Conservation (phyloP, 2,888 invertebrate genomes). For the Dynastes tityus region DNA sequence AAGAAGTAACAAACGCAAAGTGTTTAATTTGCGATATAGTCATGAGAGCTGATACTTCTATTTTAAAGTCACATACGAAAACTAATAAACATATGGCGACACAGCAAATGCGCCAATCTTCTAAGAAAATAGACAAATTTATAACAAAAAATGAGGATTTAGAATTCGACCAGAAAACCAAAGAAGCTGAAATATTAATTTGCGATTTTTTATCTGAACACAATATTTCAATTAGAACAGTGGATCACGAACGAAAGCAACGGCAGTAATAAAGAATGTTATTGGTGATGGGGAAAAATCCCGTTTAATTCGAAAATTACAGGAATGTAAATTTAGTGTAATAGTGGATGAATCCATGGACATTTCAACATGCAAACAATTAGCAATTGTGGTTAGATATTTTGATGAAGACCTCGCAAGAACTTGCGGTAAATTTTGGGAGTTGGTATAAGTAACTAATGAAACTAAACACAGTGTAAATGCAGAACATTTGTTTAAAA, state of each 20-base stretch:
- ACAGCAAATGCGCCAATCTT: too few relatives aligned
- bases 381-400: constrained; percentile 47
- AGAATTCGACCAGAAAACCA: neutral
- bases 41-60: too few relatives aligned
- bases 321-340: constrained; percentile 56
- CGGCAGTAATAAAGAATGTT: neutral
- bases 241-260: constrained; percentile 53
- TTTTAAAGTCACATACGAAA: too few relatives aligned
- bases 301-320: constrained; percentile 54
- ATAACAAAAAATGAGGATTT: too few relatives aligned
- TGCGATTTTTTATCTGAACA: constrained; percentile 60
- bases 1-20: too few relatives aligned
- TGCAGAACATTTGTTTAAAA: constrained; percentile 15
- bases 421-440: neutral
- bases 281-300: neutral
- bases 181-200: constrained; percentile 57
- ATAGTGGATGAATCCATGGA: constrained; percentile 61
- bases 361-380: constrained; percentile 58
- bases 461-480: neutral
- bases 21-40: too few relatives aligned
- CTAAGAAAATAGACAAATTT: too few relatives aligned
- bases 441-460: neutral
- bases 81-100: too few relatives aligned
- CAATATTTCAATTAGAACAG: constrained; percentile 58
- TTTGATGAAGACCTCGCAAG: neutral